These are phyloP conservation scores for Cricetomys ansorgei DNA, from an alignment of 2,113 vertebrate species.

Conservation along the genomic window DNA sequence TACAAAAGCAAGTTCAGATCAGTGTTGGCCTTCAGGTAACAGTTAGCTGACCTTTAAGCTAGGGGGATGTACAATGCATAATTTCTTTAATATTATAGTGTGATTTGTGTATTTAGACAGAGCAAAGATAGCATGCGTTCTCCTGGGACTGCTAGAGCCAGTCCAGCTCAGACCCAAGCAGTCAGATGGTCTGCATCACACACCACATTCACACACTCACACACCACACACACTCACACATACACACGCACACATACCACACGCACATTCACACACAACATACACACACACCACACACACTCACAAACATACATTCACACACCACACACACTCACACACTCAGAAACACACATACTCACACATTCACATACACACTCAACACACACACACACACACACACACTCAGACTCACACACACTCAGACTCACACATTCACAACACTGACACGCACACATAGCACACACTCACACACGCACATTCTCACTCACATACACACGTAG, in stretches of 20 bases:
- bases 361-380: too few species aligned
- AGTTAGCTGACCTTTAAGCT: neutral
- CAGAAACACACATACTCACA: neutral
- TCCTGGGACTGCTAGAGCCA: neutral
- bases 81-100: neutral
- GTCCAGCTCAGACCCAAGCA: neutral
- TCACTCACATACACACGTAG: neutral
- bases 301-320: neutral
- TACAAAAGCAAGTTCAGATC: neutral
- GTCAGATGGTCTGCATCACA: neutral
- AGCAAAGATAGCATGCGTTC: neutral
- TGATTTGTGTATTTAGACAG: slow-evolving; percentile 20
- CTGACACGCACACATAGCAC: neutral
- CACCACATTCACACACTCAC: neutral
- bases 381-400: too few species aligned
- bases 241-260: too few species aligned
- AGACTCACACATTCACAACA: too few species aligned
- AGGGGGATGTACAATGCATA: neutral
- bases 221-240: neutral
- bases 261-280: too few species aligned
- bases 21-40: neutral
- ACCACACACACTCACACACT: neutral
- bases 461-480: neutral
- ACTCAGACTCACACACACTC: neutral
- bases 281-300: neutral